Base-by-base conservation (phyloP, 1,140 invertebrate genomes). In the Pachyrhynchus sulphureomaculatus region DNA sequence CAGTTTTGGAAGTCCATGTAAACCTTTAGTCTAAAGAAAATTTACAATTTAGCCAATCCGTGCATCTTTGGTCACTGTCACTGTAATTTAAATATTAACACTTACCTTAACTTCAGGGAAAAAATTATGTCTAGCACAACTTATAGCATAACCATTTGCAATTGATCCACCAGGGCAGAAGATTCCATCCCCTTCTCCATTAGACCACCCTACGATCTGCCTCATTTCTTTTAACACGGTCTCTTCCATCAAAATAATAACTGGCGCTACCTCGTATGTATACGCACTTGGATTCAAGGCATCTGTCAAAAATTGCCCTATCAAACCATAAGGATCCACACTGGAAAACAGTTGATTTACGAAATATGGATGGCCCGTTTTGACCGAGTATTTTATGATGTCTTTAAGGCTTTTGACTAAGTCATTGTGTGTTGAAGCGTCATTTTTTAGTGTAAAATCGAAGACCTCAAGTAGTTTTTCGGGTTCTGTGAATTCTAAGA, bases 141-240 rank as follows among this genome's bases (percentile, higher is more conserved):
- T 91, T 53, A 98, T 93, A 10, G 91, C 95, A 75, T 98, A 98
- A 57, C 95, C 89, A 75, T 98, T 98, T 2, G 95, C 90, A 65
- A 98, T 90, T 0, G 94, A 95, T 0, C 96, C 96, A 24, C 96
- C 96, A 8, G 96, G 96, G 71, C 91, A 92, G 77, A 98, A 97
- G 41, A 98, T 93, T 0, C 93, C 95, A 77, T 93, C 92, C 1
- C 84, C 84, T 10, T 61, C 58, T 13, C 58, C 58, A 44, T 61
- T 53, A 17, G n/a, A 12, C 82, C 90, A 98, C 0, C 96, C 95
- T 29, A 98, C 84, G 15, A 93, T 86, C 13, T 79, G 78, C 33
- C 92, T 82, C 94, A 98, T 97, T 69, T 92, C 88, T 1, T 76
- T 71, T 26, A 95, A 76, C 0, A 94, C 86, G 9, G 84, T 82